Evolutionary conservation across 1,140 invertebrate genomes (phyloP), one percentile per base, ranked within the genome.

Genomic region (Eriosoma lanigerum): DNA sequence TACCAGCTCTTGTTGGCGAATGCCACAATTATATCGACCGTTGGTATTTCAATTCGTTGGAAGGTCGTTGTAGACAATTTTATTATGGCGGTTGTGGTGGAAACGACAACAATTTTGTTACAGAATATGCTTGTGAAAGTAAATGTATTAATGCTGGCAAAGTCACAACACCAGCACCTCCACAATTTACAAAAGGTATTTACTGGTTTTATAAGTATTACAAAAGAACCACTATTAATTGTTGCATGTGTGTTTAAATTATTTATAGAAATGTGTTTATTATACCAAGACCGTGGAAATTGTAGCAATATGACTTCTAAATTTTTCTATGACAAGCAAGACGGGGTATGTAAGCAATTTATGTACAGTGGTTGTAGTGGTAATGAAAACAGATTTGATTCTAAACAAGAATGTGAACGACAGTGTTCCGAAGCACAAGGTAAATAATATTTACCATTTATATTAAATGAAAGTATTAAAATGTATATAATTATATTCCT

Each of bases 1-100:
- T 95, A 82, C 92, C 94, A 1, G 90, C 92, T 12, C 87, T 90
- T 75, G 86, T 89, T 81, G 96, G 96, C 12, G 90, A 93, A 24
- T 98, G 96, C 84, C 89, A 89, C 72, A 90, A 93, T 83, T 96
- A 95, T 84, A 89, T 88, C 21, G 86, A 90, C 76, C 88, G 91
- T 64, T 98, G 93, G 92, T 96, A 93, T 87, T 98, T 90, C 86
- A 93, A 98, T 85, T 90, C 91, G 0, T 89, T 88, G 83, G 88
- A 90, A 19, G 87, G 89, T 62, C 84, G 86, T 38, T 96, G 95
- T 84, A 86, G 89, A 82, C 89, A 90, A 82, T 96, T 96, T 84
- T 91, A 92, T 81, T 96, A 93, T 84, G 91, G 92, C 12, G 93
- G 94, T 8, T 95, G 93, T 83, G 91, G 89, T 24, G 93, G 93